Evolutionary conservation across 2,888 invertebrate genomes (phyloP).

Genomic region (Clostera curtula): DNA sequence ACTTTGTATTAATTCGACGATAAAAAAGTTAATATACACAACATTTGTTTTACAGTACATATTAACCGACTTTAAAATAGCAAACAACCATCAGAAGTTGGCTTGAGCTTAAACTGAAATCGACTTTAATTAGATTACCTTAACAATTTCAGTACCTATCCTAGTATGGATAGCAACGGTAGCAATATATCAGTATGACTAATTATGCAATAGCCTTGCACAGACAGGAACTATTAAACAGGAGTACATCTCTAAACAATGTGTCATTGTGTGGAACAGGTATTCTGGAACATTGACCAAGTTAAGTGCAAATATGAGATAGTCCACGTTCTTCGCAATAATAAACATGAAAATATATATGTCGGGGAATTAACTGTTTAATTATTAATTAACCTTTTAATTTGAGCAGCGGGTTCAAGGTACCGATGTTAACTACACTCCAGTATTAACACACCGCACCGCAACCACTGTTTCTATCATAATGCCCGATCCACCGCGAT

Average conservation of each 20-base stretch:
- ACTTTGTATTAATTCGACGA: constrained; percentile 8
- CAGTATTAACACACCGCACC: too few species aligned
- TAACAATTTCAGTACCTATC: too few species aligned
- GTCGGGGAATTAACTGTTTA: too few species aligned
- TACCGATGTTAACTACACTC: too few species aligned
- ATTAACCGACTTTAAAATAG: too few species aligned
- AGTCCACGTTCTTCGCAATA: too few species aligned
- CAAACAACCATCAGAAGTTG: background rate
- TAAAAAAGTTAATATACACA: constrained; percentile 1
- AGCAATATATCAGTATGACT: constrained; percentile 29
- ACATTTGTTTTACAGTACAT: background rate
- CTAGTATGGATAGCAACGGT: constrained; percentile 28
- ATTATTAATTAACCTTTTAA: too few species aligned
- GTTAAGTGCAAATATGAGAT: constrained; percentile 4
- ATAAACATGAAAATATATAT: too few species aligned
- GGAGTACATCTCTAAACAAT: constrained; percentile 56
- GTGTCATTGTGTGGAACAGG: constrained; percentile 51
- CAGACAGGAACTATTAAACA: constrained; percentile 44
- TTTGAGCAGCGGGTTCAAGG: too few species aligned
- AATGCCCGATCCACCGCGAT: too few species aligned
- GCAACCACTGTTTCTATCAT: too few species aligned
- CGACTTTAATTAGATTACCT: constrained; percentile 9
- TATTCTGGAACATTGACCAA: constrained; percentile 28
- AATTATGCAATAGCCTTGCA: constrained; percentile 43
- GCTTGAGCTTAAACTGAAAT: background rate